Percentiles rank a stretch among this genome's conserved stretches.
Conservation (phyloP, 2,113 vertebrate species). For the Chascanopsetta lugubris region DNA sequence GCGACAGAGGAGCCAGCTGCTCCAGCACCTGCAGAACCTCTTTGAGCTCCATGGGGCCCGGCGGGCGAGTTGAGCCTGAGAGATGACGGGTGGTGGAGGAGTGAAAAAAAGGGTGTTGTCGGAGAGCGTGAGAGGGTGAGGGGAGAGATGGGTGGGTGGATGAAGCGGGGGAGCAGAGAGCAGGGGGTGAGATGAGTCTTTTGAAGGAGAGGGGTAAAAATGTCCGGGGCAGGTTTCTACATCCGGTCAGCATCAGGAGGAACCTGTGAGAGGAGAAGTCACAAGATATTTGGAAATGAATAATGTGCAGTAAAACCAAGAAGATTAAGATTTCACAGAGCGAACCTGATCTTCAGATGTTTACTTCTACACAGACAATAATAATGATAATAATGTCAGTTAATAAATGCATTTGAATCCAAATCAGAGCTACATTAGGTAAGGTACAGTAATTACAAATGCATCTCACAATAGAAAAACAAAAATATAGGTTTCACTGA, state of each 20-base stretch:
- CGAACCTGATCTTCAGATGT: too few species aligned
- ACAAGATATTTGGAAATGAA: slow-evolving; percentile 36
- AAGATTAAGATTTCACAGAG: too few species aligned
- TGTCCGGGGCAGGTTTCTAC: slow-evolving; percentile 45
- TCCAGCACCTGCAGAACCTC: slow-evolving; percentile 84
- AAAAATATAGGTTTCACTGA: too few species aligned
- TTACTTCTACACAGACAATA: too few species aligned
- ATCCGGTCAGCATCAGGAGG: slow-evolving; percentile 65
- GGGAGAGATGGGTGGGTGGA: not conserved
- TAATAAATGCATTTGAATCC: too few species aligned
- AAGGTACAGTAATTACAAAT: too few species aligned
- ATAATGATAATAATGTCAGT: too few species aligned
- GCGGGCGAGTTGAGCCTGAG: slow-evolving; percentile 8
- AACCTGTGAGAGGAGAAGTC: slow-evolving; percentile 61
- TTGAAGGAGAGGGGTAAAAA: slow-evolving; percentile 25
- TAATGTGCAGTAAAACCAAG: not conserved
- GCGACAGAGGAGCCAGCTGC: slow-evolving; percentile 85
- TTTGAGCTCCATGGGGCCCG: slow-evolving; percentile 83
- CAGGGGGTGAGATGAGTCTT: slow-evolving; percentile 10
- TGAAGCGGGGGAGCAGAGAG: slow-evolving; percentile 3
- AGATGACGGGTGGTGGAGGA: slow-evolving; percentile 7
- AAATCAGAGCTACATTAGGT: too few species aligned
- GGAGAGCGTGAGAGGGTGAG: slow-evolving; percentile 2
- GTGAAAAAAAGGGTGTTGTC: not conserved
- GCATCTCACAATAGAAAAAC: too few species aligned